Evolutionary conservation across 2,888 invertebrate species (phyloP), one percentile per base, ranked within the genome.

Genomic region (Philaethria dido): DNA sequence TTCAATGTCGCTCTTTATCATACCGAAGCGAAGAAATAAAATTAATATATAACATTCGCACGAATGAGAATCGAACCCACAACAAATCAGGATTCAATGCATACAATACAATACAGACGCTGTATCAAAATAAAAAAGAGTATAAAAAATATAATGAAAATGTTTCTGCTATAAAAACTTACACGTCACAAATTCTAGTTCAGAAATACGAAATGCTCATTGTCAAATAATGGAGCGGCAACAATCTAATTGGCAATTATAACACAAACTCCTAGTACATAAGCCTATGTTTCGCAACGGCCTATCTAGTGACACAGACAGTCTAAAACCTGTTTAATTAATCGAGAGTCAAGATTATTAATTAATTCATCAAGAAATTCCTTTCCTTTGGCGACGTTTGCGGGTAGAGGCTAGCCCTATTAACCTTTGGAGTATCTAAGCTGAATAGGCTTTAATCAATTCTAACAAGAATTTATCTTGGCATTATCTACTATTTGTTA

Each of bases 261-360:
- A 42, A n/a, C 22, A 20, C 29, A 60, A 44, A 14, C 66, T 66
- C 33, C 16, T 16, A 42, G 29, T 29, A 39, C 62, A 66, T 9
- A 62, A 25, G 48, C 29, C 66, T 29, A 60, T 20, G 55, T 42
- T 57, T 42, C 14, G 45, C 45, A 45, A 39, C 20, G 47, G 54
- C 59, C 66, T 74, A 70, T 80, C 78, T 77, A 75, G 75, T 73
- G 77, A 77, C 77, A 78, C 78, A 74, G 77, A 73, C 77, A 77
- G 75, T 74, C 71, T 76, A 71, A 65, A 66, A 69, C 77, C 66
- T 77, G 77, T 79, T 82, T 81, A 84, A 84, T 85, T 82, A 83
- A 80, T 80, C 78, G 79, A 33, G 77, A 75, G 54, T 75, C 75
- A 76, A 78, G 79, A 81, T 81, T 84, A 86, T 84, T 83, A 85